phyloP scores from a whole-genome alignment of 2,797 vertebrate genomes.

The Limnodromus scolopaceus region DNA sequence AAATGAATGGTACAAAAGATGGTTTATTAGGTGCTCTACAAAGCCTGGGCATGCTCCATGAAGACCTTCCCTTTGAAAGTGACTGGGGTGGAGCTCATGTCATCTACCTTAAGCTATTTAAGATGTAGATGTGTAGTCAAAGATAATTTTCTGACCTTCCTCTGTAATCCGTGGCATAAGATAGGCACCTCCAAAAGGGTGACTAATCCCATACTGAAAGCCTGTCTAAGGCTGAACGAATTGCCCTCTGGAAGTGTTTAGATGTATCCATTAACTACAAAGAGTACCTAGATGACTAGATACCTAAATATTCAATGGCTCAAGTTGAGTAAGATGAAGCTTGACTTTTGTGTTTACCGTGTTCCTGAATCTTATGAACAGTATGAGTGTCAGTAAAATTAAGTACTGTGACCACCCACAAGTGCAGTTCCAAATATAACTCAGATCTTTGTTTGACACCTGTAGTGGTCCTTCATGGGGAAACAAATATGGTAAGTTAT shows the following conservation, averaged over 20 bases:
- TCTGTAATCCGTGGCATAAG: constrained; percentile 65
- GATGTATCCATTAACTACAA: constrained; percentile 64
- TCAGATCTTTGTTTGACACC: not conserved
- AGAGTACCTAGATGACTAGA: constrained; percentile 35
- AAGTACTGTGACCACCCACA: not conserved
- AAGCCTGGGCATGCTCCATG: constrained; percentile 23
- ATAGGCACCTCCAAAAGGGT: constrained; percentile 47
- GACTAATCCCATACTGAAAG: constrained; percentile 48
- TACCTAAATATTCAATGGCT: not conserved
- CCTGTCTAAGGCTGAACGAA: constrained; percentile 27
- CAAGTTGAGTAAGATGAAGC: not conserved
- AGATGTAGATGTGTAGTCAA: constrained; percentile 41
- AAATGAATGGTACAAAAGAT: constrained; percentile 22
- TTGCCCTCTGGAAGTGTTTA: constrained; percentile 58
- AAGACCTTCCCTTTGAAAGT: constrained; percentile 36
- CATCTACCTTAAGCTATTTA: constrained; percentile 52
- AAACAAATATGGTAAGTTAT: not conserved
- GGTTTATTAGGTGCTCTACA: not conserved
- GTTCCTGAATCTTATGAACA: not conserved
- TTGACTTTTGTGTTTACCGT: not conserved
- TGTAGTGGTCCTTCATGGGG: not conserved
- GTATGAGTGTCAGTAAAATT: not conserved
- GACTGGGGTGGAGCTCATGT: constrained; percentile 35
- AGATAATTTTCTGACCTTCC: constrained; percentile 56
- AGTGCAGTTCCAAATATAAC: not conserved